Percentiles rank a stretch among this genome's conserved stretches.
Evolutionary conservation across 2,888 invertebrate species (phyloP).

Genomic region (Limnephilus rhombicus): DNA sequence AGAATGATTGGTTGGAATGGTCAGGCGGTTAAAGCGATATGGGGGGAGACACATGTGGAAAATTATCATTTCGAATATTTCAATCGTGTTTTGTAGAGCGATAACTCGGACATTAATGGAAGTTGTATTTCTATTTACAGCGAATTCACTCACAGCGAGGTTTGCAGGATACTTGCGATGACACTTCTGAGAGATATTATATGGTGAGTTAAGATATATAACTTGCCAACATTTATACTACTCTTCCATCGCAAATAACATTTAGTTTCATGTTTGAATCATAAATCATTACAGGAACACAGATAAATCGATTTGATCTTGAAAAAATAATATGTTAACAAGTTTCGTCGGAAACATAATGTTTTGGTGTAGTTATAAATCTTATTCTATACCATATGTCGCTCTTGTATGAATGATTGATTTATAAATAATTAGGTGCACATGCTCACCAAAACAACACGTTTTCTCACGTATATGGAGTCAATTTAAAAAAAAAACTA

Average conservation of each 20-base stretch:
- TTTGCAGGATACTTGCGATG: background rate
- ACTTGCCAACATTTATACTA: background rate
- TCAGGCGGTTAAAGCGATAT: slow-evolving; percentile 1
- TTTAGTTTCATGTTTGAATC: background rate
- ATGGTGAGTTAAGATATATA: too few relatives aligned
- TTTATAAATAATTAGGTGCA: background rate
- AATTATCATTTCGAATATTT: slow-evolving; percentile 13
- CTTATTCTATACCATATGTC: background rate
- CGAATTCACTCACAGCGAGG: background rate
- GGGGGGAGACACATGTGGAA: slow-evolving; percentile 13
- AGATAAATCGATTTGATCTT: background rate
- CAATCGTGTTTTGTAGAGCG: slow-evolving; percentile 6
- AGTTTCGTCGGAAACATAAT: background rate
- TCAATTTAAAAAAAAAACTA: background rate
- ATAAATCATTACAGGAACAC: too few relatives aligned
- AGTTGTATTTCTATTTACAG: background rate
- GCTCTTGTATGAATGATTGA: background rate
- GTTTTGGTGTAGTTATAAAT: background rate
- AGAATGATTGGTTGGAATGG: slow-evolving; percentile 45
- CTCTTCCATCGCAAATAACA: background rate
- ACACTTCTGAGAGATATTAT: too few relatives aligned
- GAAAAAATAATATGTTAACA: background rate
- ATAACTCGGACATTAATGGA: background rate
- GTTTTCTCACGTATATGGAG: background rate
- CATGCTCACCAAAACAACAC: background rate